A percentile compares a stretch with the other conserved stretches of the same genome.
These are phyloP conservation scores for Xiphophorus hellerii DNA, from an alignment of 2,113 vertebrate species.

Conservation along the genomic window DNA sequence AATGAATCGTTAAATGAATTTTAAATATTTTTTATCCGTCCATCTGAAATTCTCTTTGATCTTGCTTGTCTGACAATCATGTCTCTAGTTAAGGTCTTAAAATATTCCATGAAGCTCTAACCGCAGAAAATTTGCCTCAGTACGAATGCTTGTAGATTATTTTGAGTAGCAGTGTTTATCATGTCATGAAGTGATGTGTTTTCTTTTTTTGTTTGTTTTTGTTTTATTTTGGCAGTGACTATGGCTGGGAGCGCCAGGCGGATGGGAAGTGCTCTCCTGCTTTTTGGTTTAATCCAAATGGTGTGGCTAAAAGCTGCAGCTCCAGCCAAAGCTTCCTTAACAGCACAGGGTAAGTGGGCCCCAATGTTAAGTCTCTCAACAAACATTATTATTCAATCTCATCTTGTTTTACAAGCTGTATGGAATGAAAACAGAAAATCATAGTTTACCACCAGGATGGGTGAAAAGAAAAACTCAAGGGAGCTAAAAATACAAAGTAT, in stretches of 20 bases:
- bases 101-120: slow-evolving; percentile 47
- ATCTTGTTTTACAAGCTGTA: slow-evolving; percentile 45
- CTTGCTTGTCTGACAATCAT: slow-evolving; percentile 72
- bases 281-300: slow-evolving; percentile 93
- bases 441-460: slow-evolving; percentile 14
- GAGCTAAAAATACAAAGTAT: slow-evolving; percentile 3
- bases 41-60: slow-evolving; percentile 76
- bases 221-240: slow-evolving; percentile 84
- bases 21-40: slow-evolving; percentile 72
- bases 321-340: slow-evolving; percentile 90
- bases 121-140: slow-evolving; percentile 38
- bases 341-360: slow-evolving; percentile 90
- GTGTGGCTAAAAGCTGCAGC: slow-evolving; percentile 86
- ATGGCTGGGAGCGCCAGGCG: slow-evolving; percentile 90
- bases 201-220: slow-evolving; percentile 30
- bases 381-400: slow-evolving; percentile 47
- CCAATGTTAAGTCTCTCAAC: slow-evolving; percentile 52
- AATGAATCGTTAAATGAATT: slow-evolving; percentile 76
- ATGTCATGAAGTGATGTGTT: slow-evolving; percentile 50
- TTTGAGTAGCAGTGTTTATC: slow-evolving; percentile 52
- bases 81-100: slow-evolving; percentile 62
- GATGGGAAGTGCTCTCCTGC: slow-evolving; percentile 91
- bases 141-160: slow-evolving; percentile 50
- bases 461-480: not conserved
- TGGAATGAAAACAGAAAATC: slow-evolving; percentile 44